These are phyloP conservation scores for Spilosoma lubricipeda DNA, from an alignment of 2,888 invertebrate genomes.

Conservation along the genomic window DNA sequence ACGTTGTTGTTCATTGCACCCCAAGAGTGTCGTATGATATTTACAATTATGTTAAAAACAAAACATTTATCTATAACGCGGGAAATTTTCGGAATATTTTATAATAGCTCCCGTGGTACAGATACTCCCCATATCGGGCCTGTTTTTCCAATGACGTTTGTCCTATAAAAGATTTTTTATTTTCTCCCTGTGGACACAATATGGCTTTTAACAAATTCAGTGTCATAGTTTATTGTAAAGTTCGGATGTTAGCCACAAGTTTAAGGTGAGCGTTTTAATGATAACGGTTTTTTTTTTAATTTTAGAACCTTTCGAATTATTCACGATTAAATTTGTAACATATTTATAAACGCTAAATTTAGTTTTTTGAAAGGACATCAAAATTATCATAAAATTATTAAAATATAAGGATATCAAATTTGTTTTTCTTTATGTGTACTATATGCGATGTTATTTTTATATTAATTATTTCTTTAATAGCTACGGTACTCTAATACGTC, in stretches of 20 bases:
- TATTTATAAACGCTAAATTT: background rate
- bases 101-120: conserved; percentile 3
- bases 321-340: background rate
- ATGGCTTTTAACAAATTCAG: background rate
- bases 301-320: too few relatives aligned
- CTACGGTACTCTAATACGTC: too few relatives aligned
- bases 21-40: background rate
- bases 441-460: too few relatives aligned
- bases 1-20: background rate
- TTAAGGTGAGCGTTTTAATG: background rate
- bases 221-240: background rate
- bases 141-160: conserved; percentile 9
- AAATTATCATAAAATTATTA: too few relatives aligned
- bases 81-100: background rate
- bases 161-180: conserved; percentile 1
- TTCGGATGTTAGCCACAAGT: background rate
- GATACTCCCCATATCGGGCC: background rate
- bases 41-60: background rate
- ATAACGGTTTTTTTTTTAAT: too few relatives aligned
- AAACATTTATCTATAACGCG: background rate
- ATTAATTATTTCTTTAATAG: too few relatives aligned
- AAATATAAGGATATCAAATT: too few relatives aligned
- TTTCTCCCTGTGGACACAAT: background rate
- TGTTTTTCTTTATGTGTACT: background rate
- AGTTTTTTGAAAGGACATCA: background rate